phyloP scores from a whole-genome alignment of 1,140 invertebrate genomes.

The Drosophila sproati region DNA sequence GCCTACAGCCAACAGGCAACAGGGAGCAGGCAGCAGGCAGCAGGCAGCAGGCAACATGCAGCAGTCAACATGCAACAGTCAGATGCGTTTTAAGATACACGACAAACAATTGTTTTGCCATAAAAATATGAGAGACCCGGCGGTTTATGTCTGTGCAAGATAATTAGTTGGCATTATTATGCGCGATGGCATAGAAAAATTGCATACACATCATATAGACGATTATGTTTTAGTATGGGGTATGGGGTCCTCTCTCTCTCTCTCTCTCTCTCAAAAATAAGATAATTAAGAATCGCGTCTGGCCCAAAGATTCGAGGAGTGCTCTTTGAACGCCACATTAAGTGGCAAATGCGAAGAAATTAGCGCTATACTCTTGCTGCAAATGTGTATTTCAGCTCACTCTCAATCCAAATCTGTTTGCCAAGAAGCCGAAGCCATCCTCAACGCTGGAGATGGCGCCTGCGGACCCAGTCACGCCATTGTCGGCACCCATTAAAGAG shows the following conservation, averaged over 20 bases:
- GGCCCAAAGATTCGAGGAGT: conserved; percentile 3
- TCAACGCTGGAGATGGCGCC: conserved; percentile 23
- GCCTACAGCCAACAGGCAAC: neutral
- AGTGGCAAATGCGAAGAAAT: conserved; percentile 72
- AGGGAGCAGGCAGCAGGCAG: neutral
- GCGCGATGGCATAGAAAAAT: conserved; percentile 60
- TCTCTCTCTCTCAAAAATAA: conserved; percentile 29
- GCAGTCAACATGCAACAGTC: neutral
- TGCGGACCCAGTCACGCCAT: conserved; percentile 19
- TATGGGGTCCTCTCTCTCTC: neutral
- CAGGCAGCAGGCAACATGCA: too few relatives aligned
- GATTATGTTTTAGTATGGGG: conserved; percentile 49
- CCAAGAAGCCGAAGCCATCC: conserved; percentile 61
- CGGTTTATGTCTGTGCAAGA: conserved; percentile 71
- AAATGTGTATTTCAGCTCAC: conserved; percentile 63
- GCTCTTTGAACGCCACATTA: conserved; percentile 71
- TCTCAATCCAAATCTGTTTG: conserved; percentile 77
- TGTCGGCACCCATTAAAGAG: conserved; percentile 57
- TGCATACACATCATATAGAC: conserved; percentile 16
- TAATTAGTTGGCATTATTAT: conserved; percentile 79
- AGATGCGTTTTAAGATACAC: neutral
- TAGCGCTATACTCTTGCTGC: conserved; percentile 55
- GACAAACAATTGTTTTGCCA: conserved; percentile 72
- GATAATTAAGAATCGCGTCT: conserved; percentile 43
- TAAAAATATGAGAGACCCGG: conserved; percentile 75